Evolutionary conservation across 2,797 vertebrate genomes (phyloP), one percentile per base, ranked within the genome.

Genomic region (Pseudochirops corinnae): DNA sequence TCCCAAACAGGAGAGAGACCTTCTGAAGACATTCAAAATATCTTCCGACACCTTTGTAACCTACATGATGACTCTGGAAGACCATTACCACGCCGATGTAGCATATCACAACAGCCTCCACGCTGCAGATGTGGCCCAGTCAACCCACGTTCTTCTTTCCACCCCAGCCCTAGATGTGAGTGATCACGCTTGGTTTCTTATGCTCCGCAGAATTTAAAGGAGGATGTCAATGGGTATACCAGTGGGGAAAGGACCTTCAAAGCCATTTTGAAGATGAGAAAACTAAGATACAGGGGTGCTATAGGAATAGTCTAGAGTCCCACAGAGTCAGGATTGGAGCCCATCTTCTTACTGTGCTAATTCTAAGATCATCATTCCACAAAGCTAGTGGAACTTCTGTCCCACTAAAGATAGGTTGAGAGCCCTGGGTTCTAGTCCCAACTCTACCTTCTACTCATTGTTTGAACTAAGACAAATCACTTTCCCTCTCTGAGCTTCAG

Each of bases 91-190:
- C 96, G 99, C 99, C 0, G 99, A 99, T 0, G 99, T 99, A 92
- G 99, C 99, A 0, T 99, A 99, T 97, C 99, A 99, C 98, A 99
- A 99, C 98, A 99, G 99, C 98, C 99, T 99, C 33, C 99, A 99
- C 0, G 99, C 99, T 1, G 99, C 99, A 0, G 99, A 99, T 6
- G 99, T 99, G 0, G 99, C 99, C 93, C 99, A 99, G 98, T 99
- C 99, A 94, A 99, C 99, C 0, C 99, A 99, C 1, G 99, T 99
- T 95, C 99, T 99, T 96, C 99, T 99, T 95, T 99, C 99, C 57
- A 99, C 99, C 0, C 99, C 99, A 0, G 99, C 99, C 0, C 98
- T 99, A 93, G 99, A 99, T 93, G 99, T 99, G 99, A 99, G 99
- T 99, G 97, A 11, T 60, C 92, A 46, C 5, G 0, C 0, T 57